Base-by-base conservation (phyloP, 2,113 vertebrate genomes). In the Sclerurus mexicanus region DNA sequence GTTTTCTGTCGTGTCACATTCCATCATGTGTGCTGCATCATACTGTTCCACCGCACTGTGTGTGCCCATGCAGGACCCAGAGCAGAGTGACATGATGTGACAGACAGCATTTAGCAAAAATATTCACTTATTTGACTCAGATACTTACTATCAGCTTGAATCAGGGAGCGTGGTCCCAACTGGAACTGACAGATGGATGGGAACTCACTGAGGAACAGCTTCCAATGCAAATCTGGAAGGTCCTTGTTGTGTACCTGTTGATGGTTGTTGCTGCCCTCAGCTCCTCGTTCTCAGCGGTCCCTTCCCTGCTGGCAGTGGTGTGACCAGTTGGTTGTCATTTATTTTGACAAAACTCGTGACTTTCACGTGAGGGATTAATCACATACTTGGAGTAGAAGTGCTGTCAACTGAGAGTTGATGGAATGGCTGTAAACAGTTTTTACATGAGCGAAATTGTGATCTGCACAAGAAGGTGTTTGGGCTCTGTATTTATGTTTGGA, bases 81-180 rank as follows among this genome's bases (percentile, higher is more conserved):
- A 68, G 24, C 2, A 6, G 66, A 53, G 66, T 94, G 95, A 97
- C 89, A 10, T 62, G 60, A 96, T 96, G 76, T 94, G 96, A 97
- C 95, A 98, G 91, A 89, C 90, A 98, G 84, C 92, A 97, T 85
- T 93, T 81, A 96, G 94, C 85, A 90, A 95, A 90, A 95, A 92
- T 92, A 79, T 50, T 96, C 67, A 86, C 79, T 93, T 90, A 55
- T 72, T 83, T 94, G 74, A 94, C 50, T 94, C 86, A 81, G 71
- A 92, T 89, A 49, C 47, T 72, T 60, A 17, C 84, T 87, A 97
- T 97, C 94, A 75, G 44, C 89, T 96, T 87, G 33, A 79, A 96
- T 96, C 73, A 97, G 93, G 47, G 66, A 37, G 71, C 1, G 2
- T 23, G 90, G 79, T 47, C 80, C 24, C 89, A 69, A 79, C 28